These are phyloP conservation scores for Sminthurinus aureus DNA, from an alignment of 2,888 invertebrate genomes.

Conservation along the genomic window DNA sequence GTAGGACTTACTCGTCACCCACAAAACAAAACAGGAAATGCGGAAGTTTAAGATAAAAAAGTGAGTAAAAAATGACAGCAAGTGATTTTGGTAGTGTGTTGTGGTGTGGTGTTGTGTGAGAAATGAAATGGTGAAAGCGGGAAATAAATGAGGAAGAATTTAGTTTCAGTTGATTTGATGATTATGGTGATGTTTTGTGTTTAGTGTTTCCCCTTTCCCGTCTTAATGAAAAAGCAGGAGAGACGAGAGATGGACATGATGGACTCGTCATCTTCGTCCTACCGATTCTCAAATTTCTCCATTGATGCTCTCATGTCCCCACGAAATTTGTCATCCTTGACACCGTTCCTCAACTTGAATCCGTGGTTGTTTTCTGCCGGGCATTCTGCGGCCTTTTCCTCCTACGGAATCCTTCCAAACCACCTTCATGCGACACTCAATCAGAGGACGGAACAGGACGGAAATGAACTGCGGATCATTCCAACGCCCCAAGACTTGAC, in stretches of 20 bases:
- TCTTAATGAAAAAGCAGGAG: slow-evolving; percentile 29
- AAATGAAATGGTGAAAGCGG: not conserved
- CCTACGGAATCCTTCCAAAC: slow-evolving; percentile 53
- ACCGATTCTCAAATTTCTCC: slow-evolving; percentile 59
- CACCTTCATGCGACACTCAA: slow-evolving; percentile 41
- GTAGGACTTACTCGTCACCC: not conserved
- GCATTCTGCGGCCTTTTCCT: slow-evolving; percentile 49
- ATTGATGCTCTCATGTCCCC: slow-evolving; percentile 59
- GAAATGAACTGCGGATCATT: slow-evolving; percentile 1
- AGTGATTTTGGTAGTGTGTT: not conserved
- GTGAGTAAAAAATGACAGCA: not conserved
- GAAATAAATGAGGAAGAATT: not conserved
- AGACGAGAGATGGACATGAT: slow-evolving; percentile 25
- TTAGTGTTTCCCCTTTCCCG: not conserved
- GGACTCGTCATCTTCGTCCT: slow-evolving; percentile 39
- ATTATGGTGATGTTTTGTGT: not conserved
- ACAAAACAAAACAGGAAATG: not conserved
- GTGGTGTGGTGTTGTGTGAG: not conserved
- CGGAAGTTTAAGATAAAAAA: not conserved
- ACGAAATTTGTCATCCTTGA: slow-evolving; percentile 52
- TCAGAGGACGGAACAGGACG: slow-evolving; percentile 2
- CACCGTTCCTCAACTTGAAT: slow-evolving; percentile 56
- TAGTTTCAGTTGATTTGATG: not conserved
- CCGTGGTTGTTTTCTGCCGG: slow-evolving; percentile 58
- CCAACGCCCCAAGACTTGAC: slow-evolving; percentile 53